phyloP scores from a whole-genome alignment of 2,113 vertebrate species.

The Morone saxatilis region DNA sequence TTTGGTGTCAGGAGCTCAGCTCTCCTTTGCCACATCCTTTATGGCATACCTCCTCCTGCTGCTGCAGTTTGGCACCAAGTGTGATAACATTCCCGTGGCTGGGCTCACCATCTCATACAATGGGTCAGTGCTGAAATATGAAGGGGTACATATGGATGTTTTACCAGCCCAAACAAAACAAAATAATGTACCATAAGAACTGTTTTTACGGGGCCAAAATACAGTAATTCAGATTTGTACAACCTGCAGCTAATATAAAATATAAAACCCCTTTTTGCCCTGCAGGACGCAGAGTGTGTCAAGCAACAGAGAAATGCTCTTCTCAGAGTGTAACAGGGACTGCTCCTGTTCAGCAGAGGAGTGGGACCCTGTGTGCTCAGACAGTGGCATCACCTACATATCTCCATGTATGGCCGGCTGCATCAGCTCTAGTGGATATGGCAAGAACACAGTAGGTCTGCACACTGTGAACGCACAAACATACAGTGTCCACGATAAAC shows the following conservation, averaged over 20 bases:
- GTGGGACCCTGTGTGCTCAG: slow-evolving; percentile 95
- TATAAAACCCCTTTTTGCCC: background rate
- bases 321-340: slow-evolving; percentile 88
- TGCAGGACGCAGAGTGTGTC: slow-evolving; percentile 76
- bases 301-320: slow-evolving; percentile 64
- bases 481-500: background rate
- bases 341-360: slow-evolving; percentile 87
- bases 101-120: slow-evolving; percentile 92
- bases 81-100: slow-evolving; percentile 87
- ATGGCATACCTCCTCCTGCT: slow-evolving; percentile 61
- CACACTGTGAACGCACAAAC: background rate
- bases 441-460: slow-evolving; percentile 84
- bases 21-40: slow-evolving; percentile 81
- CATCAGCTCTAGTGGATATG: slow-evolving; percentile 74
- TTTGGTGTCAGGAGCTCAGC: slow-evolving; percentile 85
- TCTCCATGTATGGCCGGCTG: slow-evolving; percentile 93
- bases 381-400: slow-evolving; percentile 89
- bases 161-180: background rate
- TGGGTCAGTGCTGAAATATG: slow-evolving; percentile 79
- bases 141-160: no score
- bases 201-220: background rate
- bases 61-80: slow-evolving; percentile 84
- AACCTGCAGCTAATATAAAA: background rate
- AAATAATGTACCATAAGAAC: background rate
- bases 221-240: background rate